These are phyloP conservation scores for Zelleria hepariella DNA, from an alignment of 2,888 invertebrate genomes.

Conservation along the genomic window DNA sequence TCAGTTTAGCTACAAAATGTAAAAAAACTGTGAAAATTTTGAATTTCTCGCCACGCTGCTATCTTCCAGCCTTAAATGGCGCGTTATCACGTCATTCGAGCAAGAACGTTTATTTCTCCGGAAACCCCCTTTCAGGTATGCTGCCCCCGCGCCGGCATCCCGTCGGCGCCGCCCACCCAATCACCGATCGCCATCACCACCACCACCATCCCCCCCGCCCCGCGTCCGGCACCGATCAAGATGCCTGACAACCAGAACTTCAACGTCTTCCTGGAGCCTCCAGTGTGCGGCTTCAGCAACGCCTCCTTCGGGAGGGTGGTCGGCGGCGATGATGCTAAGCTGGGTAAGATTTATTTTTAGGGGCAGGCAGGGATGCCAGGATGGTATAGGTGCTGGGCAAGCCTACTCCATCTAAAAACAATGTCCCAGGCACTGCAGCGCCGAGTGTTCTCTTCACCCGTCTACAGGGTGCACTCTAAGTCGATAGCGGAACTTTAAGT, in stretches of 20 bases:
- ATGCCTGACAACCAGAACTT: not conserved
- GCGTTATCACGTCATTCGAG: too few relatives aligned
- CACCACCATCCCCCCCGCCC: constrained; percentile 14
- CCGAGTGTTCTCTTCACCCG: too few relatives aligned
- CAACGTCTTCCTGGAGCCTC: constrained; percentile 42
- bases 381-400: too few relatives aligned
- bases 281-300: constrained; percentile 76
- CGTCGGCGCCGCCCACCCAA: constrained; percentile 16
- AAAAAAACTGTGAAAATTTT: too few relatives aligned
- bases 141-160: constrained; percentile 35
- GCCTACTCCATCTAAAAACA: too few relatives aligned
- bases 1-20: too few relatives aligned
- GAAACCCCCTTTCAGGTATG: constrained; percentile 42
- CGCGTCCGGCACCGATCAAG: not conserved
- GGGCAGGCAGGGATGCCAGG: not conserved
- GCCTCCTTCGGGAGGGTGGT: constrained; percentile 75
- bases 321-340: constrained; percentile 77
- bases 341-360: constrained; percentile 53
- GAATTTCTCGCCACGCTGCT: too few relatives aligned
- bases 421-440: too few relatives aligned
- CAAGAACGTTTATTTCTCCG: too few relatives aligned
- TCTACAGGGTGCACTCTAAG: too few relatives aligned
- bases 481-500: too few relatives aligned
- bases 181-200: constrained; percentile 9
- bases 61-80: too few relatives aligned